Evolutionary conservation across 1,140 invertebrate species (phyloP), one percentile per base, ranked within the genome.

Genomic region (Eumaeus atala): DNA sequence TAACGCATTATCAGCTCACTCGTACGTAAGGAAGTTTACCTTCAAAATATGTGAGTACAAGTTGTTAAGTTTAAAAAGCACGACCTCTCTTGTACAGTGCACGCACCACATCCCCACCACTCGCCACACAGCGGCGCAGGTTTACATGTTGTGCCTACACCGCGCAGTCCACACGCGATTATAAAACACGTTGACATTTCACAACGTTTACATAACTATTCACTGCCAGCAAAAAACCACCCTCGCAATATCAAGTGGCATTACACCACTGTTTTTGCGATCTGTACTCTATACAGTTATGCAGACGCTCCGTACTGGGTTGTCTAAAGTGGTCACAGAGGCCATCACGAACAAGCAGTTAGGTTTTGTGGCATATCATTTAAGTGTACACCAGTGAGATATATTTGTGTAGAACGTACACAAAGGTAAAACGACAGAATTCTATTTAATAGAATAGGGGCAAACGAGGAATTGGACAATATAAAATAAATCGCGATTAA

Each of bases 181-280:
- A 28, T 6, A 28, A 28, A 28, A 28, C 21, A 28, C 6, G 21
- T 28, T 28, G 21, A 28, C 21, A 28, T 28, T 28, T 28, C 21
- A 6, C 21, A 28, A 28, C 9, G 1, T 17, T 44, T 44, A 44
- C 40, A 44, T 44, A 44, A 44, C 40, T 16, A 16, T 6, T 2
- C 6, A 28, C 21, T 6, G 21, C 21, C 40, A 16, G 17, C 17
- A 40, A 44, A 14, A 44, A 44, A 37, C 40, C 14, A 44, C 35
- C 35, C n/a, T 37, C 14, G 14, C 40, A 12, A 9, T 44, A 44
- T 16, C 9, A 14, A 14, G 40, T 44, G 40, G 40, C 12, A 14
- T 44, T 44, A 44, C n/a, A 14, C 38, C 40, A 44, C 16, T 44
- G 40, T 44, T 44, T 44, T 28, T 28, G 21, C 40, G 7, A 16